Conservation (phyloP, 1,140 invertebrate species). For the Arctopsyche grandis region DNA sequence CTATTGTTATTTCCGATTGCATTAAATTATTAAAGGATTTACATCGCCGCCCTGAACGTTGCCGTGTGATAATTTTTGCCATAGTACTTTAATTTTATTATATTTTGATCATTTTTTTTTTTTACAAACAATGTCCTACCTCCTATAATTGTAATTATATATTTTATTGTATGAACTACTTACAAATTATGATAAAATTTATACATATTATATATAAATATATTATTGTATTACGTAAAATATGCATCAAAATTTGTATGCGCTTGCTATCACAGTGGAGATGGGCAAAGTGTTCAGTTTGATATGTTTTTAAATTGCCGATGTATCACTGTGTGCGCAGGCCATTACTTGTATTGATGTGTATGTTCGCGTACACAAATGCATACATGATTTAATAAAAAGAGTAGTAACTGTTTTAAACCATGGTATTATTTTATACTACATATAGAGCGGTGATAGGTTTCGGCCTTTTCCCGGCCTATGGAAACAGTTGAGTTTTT, state of each 20-base stretch:
- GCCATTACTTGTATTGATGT: neutral
- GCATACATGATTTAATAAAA: conserved; percentile 19
- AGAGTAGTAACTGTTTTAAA: conserved; percentile 34
- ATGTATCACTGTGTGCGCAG: neutral
- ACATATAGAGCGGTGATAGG: too few relatives aligned
- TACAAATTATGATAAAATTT: conserved; percentile 31
- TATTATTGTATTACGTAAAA: neutral
- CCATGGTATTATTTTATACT: neutral
- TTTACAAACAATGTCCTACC: conserved; percentile 48
- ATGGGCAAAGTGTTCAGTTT: too few relatives aligned
- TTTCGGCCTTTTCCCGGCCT: too few relatives aligned
- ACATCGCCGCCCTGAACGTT: too few relatives aligned
- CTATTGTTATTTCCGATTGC: too few relatives aligned
- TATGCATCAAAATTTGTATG: too few relatives aligned
- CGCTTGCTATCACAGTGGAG: too few relatives aligned
- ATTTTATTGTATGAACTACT: conserved; percentile 49
- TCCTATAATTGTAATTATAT: conserved; percentile 52
- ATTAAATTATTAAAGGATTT: too few relatives aligned
- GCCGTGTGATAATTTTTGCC: conserved; percentile 47
- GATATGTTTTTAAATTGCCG: too few relatives aligned
- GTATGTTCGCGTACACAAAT: neutral
- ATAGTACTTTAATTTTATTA: conserved; percentile 39
- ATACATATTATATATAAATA: neutral
- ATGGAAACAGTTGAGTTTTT: too few relatives aligned
- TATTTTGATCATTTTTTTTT: conserved; percentile 27